phyloP scores from a whole-genome alignment of 2,113 vertebrate species.

The Hoplias malabaricus region DNA sequence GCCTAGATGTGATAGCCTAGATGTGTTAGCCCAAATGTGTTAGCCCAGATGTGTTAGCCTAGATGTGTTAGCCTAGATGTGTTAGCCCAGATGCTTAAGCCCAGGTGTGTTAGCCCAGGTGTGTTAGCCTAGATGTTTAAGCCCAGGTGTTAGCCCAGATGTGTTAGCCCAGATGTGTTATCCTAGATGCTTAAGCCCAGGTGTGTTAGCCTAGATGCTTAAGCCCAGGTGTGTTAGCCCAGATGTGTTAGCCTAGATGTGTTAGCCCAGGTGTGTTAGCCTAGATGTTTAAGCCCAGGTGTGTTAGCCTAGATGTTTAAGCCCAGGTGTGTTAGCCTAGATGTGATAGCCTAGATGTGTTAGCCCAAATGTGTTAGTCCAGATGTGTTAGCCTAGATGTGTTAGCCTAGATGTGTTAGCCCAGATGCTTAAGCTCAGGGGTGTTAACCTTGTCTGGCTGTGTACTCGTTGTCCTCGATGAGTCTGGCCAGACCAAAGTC shows the following conservation, averaged over 20 bases:
- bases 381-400: neutral
- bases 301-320: neutral
- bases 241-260: neutral
- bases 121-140: neutral
- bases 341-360: neutral
- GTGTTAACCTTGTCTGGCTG: conserved; percentile 88
- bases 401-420: neutral
- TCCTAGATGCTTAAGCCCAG: neutral
- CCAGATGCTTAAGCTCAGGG: neutral
- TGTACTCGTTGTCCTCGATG: conserved; percentile 98
- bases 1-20: neutral
- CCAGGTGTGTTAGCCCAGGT: neutral
- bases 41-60: neutral
- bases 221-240: neutral
- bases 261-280: neutral
- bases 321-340: neutral
- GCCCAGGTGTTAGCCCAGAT: neutral
- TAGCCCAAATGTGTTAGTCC: neutral
- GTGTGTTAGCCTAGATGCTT: neutral
- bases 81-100: no score
- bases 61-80: no score
- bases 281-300: neutral
- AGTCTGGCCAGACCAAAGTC: conserved; percentile 94
- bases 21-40: neutral
- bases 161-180: neutral